phyloP scores from a whole-genome alignment of 2,797 vertebrate species.

The Darevskia nairensis region DNA sequence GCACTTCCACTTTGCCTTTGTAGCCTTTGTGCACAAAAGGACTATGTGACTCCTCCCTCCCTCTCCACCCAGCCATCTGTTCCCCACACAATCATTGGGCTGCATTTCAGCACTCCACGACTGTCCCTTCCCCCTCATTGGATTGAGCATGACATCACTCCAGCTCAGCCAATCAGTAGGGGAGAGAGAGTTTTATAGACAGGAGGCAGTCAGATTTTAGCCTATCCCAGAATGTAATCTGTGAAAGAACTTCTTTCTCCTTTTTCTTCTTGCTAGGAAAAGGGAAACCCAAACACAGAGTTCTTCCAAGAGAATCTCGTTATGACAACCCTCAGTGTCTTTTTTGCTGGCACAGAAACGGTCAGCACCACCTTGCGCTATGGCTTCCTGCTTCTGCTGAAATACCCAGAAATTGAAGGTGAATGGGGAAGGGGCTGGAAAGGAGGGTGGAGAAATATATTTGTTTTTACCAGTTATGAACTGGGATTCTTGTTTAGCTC shows the following conservation, averaged over 20 bases:
- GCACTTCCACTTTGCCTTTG: no score
- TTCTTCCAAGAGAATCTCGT: slow-evolving; percentile 64
- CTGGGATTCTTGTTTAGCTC: not conserved
- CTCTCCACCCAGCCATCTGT: no score
- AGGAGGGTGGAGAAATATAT: fast-evolving
- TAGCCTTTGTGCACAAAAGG: no score
- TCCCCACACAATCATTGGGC: no score
- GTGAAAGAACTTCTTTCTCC: fast-evolving
- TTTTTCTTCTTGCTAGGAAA: slow-evolving; percentile 55
- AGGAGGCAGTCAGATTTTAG: no score
- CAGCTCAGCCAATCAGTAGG: no score
- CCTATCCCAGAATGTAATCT: no score
- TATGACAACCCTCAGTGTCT: slow-evolving; percentile 27
- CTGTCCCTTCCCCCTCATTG: no score
- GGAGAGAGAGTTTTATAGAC: no score
- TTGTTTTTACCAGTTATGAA: not conserved
- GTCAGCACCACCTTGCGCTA: slow-evolving; percentile 53
- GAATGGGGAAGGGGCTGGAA: not conserved
- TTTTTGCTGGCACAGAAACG: slow-evolving; percentile 54
- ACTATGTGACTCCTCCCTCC: no score
- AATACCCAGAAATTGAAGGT: slow-evolving; percentile 59
- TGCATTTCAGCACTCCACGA: no score
- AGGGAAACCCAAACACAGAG: slow-evolving; percentile 65
- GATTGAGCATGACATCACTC: no score
- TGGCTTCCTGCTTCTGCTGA: slow-evolving; percentile 52